A percentile compares a stretch with the other conserved stretches of the same genome.
These are phyloP conservation scores for Saturnia japonica DNA, from an alignment of 2,888 invertebrate species.

Conservation along the genomic window DNA sequence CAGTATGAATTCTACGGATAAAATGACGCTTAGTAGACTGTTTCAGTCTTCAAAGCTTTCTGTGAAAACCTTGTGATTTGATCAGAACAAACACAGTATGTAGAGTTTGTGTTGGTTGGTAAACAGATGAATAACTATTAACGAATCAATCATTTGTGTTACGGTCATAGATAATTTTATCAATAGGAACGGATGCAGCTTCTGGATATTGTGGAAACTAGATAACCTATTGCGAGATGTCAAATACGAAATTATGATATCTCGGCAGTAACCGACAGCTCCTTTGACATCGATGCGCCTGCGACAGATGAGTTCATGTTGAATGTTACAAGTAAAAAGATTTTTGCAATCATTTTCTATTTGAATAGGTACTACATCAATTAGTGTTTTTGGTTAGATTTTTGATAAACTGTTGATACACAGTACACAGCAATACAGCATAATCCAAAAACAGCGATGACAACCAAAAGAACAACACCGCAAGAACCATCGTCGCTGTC, in stretches of 20 bases:
- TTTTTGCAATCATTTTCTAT: neutral
- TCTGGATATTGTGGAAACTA: conserved; percentile 40
- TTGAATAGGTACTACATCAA: neutral
- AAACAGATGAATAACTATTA: conserved; percentile 6
- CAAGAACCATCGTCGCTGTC: no score
- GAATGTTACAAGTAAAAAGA: conserved; percentile 2
- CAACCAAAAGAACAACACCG: no score
- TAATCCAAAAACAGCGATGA: no score
- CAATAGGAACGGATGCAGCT: conserved; percentile 59
- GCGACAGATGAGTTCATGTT: conserved; percentile 38
- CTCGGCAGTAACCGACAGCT: conserved; percentile 53
- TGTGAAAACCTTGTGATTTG: neutral
- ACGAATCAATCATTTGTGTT: conserved; percentile 20
- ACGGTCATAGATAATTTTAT: conserved; percentile 36
- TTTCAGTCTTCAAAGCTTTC: conserved; percentile 4
- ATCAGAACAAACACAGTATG: neutral
- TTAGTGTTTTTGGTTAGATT: no score
- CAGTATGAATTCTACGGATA: no score
- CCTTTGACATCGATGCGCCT: conserved; percentile 56
- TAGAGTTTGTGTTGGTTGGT: neutral
- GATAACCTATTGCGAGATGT: conserved; percentile 62
- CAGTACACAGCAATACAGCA: no score
- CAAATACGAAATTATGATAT: conserved; percentile 48
- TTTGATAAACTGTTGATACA: no score
- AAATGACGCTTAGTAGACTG: no score